Conservation (phyloP, 2,888 invertebrate genomes). For the Latrodectus hesperus region DNA sequence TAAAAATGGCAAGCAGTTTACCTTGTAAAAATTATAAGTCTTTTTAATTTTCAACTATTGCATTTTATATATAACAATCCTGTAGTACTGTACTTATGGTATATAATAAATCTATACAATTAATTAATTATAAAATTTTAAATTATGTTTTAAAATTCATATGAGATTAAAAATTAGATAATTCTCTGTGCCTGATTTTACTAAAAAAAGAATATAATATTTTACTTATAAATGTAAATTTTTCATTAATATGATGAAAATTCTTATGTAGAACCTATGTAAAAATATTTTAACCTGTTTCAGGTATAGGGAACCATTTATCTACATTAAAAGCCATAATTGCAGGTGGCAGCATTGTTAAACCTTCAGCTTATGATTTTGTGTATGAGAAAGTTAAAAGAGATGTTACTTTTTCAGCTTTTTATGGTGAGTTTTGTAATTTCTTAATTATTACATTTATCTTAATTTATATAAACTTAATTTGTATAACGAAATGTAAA, state of each 20-base stretch:
- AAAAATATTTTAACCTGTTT: not conserved
- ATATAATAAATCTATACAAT: too few relatives aligned
- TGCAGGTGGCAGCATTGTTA: constrained; percentile 68
- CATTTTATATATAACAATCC: too few relatives aligned
- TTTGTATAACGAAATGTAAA: not conserved
- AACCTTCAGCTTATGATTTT: constrained; percentile 77
- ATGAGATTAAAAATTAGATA: too few relatives aligned
- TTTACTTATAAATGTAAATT: not conserved
- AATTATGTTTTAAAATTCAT: too few relatives aligned
- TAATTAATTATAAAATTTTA: too few relatives aligned
- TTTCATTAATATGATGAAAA: not conserved
- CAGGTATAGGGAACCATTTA: constrained; percentile 14
- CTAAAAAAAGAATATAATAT: too few relatives aligned
- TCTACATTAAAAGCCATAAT: not conserved
- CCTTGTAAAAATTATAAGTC: too few relatives aligned
- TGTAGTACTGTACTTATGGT: too few relatives aligned
- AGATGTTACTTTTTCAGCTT: constrained; percentile 76
- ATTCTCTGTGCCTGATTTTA: not conserved
- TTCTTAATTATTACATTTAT: not conserved
- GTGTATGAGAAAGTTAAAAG: constrained; percentile 77
- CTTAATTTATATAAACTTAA: not conserved
- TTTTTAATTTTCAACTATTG: too few relatives aligned
- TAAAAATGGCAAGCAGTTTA: too few relatives aligned
- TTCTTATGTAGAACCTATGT: not conserved
- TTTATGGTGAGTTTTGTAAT: constrained; percentile 75